Evolutionary conservation across 2,888 invertebrate genomes (phyloP).

Genomic region (Pogonocherus hispidulus): DNA sequence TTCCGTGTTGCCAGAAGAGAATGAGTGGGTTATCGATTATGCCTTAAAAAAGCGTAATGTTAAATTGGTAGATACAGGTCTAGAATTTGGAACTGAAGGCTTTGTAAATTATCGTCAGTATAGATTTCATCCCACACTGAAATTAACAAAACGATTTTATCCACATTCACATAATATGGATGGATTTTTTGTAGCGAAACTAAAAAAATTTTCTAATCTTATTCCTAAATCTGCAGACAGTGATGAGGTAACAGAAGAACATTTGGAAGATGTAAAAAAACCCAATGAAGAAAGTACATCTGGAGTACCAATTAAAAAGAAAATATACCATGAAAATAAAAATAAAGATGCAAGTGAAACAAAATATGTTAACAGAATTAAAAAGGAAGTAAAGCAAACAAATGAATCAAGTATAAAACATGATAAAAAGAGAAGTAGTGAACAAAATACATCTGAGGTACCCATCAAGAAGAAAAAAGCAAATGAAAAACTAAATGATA

Average conservation of each 20-base stretch:
- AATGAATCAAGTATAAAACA: background rate
- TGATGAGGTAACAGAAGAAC: conserved; percentile 63
- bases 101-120: conserved; percentile 89
- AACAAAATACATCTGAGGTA: conserved; percentile 50
- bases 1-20: conserved; percentile 97
- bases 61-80: conserved; percentile 91
- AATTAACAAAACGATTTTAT: conserved; percentile 91
- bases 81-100: conserved; percentile 96
- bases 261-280: conserved; percentile 64
- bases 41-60: conserved; percentile 94
- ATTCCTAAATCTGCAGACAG: conserved; percentile 59
- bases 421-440: conserved; percentile 35
- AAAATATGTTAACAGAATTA: background rate
- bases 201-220: conserved; percentile 94
- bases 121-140: conserved; percentile 86
- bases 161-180: conserved; percentile 99
- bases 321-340: background rate
- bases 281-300: background rate
- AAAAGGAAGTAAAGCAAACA: background rate
- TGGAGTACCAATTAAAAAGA: background rate
- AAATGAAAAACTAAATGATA: conserved; percentile 22
- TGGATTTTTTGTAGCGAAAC: conserved; percentile 98
- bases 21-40: conserved; percentile 97
- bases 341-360: too few species aligned
- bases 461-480: conserved; percentile 24